Evolutionary conservation across 2,888 invertebrate species (phyloP), one percentile per base, ranked within the genome.

Genomic region (Neria commutata): DNA sequence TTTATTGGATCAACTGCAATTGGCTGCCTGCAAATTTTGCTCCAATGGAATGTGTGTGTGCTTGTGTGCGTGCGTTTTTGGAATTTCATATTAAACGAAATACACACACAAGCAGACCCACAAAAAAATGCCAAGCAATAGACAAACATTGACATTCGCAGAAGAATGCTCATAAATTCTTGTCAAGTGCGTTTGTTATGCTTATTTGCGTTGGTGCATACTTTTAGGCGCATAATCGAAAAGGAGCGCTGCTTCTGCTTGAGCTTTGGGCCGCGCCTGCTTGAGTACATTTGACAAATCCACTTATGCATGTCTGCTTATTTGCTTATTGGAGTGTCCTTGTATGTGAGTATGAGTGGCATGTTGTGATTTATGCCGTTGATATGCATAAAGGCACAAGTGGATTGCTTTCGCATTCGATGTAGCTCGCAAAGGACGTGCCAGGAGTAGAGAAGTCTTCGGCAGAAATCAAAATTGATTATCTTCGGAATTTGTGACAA

Each of bases 1-100:
- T 72, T 77, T 76, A 75, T 77, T 75, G 76, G 75, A 76, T 77
- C 74, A 75, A 75, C 76, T 54, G 54, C 51, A 56, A 42, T 55
- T 54, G 56, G 23, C 53, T 61, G 47, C 47, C 49, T 46, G 29
- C 29, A 8, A 29, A 29, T 29, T 6, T 29, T 29, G 29, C 11
- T 29, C 29, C 6, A 8, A 8, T 6, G 29, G 6, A 29, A 8
- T 29, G 6, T 11, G 29, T 11, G 11, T 29, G 6, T 29, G 6
- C 11, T 29, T 29, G 29, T 6, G 6, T 8, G 6, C 6, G 11
- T 29, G 11, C 6, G 6, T 8, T 8, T 29, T 8, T 14, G n/a
- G 37, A 37, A 37, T 37, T 37, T 37, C 37, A 37, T 8, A 29
- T 29, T 29, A 11, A 29, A 5, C 5, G 11, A 8, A 29, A 29